These are phyloP conservation scores for Thecophora atra DNA, from an alignment of 2,888 invertebrate genomes.

Conservation along the genomic window DNA sequence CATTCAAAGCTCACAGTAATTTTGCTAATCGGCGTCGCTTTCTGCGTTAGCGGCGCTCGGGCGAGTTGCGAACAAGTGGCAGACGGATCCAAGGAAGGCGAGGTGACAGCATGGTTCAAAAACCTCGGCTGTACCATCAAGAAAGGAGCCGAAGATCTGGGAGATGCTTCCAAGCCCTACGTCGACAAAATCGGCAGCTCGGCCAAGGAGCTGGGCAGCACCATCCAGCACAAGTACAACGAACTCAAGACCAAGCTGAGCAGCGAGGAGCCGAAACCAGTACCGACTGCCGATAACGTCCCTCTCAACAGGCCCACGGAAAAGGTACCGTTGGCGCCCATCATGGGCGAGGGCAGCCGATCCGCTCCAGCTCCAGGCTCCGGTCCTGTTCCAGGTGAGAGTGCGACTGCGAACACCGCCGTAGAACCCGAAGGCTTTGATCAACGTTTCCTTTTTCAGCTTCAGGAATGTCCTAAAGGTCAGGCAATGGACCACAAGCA, in stretches of 20 bases:
- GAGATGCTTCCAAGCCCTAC: slow-evolving; percentile 56
- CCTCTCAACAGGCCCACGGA: slow-evolving; percentile 52
- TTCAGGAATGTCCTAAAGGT: slow-evolving; percentile 45
- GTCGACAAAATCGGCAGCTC: slow-evolving; percentile 55
- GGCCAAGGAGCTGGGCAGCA: slow-evolving; percentile 57
- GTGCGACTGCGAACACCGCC: slow-evolving; percentile 27
- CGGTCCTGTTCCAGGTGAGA: slow-evolving; percentile 45
- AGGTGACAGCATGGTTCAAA: slow-evolving; percentile 55
- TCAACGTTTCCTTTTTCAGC: slow-evolving; percentile 53
- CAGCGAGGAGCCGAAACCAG: slow-evolving; percentile 42
- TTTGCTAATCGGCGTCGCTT: slow-evolving; percentile 44
- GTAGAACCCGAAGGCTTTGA: slow-evolving; percentile 46
- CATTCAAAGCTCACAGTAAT: slow-evolving; percentile 42
- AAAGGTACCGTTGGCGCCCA: slow-evolving; percentile 55
- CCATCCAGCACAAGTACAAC: slow-evolving; percentile 57
- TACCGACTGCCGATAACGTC: slow-evolving; percentile 22
- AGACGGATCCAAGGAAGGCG: slow-evolving; percentile 52
- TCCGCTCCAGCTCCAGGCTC: slow-evolving; percentile 36
- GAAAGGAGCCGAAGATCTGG: slow-evolving; percentile 56
- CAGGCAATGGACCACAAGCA: slow-evolving; percentile 44
- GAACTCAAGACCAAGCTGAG: slow-evolving; percentile 59
- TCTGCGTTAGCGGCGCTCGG: slow-evolving; percentile 42
- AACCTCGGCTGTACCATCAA: slow-evolving; percentile 58
- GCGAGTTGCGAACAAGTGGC: slow-evolving; percentile 52
- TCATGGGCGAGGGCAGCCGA: slow-evolving; percentile 39